These are phyloP conservation scores for Cnemophilus loriae DNA, from an alignment of 2,113 vertebrate species.

Conservation along the genomic window DNA sequence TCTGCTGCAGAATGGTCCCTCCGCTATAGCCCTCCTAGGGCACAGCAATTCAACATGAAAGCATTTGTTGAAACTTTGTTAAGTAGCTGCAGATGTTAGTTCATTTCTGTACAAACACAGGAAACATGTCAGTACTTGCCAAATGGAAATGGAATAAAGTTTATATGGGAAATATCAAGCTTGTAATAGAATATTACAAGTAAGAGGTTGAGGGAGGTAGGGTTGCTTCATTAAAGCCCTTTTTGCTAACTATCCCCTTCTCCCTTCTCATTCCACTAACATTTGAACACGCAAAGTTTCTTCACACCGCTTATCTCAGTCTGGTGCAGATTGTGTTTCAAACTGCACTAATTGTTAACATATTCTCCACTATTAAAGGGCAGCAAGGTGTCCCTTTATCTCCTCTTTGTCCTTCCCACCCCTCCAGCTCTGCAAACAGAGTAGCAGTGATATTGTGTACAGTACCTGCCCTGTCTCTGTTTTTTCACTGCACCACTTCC, in stretches of 20 bases:
- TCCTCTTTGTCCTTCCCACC: neutral
- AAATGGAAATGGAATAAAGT: constrained; percentile 2
- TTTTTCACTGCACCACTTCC: constrained; percentile 98
- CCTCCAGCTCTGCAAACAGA: neutral
- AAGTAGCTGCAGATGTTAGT: constrained; percentile 44
- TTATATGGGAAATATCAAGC: neutral
- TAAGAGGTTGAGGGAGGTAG: neutral
- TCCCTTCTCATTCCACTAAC: neutral
- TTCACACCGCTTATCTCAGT: fast-evolving
- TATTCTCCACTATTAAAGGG: neutral
- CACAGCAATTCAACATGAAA: neutral
- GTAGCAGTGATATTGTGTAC: neutral
- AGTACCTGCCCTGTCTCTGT: constrained; percentile 86
- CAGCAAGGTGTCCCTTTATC: neutral
- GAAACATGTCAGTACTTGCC: neutral
- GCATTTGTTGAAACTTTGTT: neutral
- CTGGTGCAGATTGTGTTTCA: neutral
- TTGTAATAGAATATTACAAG: neutral
- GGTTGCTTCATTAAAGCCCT: neutral
- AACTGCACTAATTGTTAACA: neutral
- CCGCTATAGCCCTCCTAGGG: neutral
- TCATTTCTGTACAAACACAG: constrained; percentile 15
- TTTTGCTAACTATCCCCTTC: neutral
- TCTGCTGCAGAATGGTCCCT: neutral
- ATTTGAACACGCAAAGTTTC: neutral